Evolutionary conservation across 2,113 vertebrate genomes (phyloP).

Genomic region (Manacus vitellinus): DNA sequence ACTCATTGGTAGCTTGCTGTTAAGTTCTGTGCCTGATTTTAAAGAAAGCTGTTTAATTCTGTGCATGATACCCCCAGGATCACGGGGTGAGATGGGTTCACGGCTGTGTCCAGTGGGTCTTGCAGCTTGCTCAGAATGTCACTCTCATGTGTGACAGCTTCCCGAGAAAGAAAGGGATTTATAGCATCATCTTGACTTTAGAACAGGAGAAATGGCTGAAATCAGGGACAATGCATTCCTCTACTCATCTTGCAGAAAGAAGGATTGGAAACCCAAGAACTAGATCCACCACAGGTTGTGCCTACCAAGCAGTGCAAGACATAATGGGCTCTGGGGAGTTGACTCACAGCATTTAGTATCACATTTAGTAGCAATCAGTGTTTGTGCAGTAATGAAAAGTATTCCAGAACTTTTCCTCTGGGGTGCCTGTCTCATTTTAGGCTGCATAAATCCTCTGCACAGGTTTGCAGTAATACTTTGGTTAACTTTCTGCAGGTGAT

Average conservation of each 20-base stretch:
- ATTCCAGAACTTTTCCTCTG: neutral
- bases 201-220: neutral
- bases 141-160: neutral
- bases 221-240: too few relatives aligned
- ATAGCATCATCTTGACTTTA: neutral
- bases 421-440: neutral
- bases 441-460: neutral
- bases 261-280: neutral
- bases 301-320: neutral
- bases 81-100: neutral
- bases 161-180: neutral
- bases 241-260: accelerated
- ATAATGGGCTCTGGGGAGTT: neutral
- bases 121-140: neutral
- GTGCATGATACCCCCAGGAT: neutral
- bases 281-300: neutral
- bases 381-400: neutral
- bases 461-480: neutral
- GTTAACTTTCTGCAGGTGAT: neutral
- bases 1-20: neutral
- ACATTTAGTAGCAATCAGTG: neutral
- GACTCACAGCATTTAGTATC: neutral
- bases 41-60: neutral
- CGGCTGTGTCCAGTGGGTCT: neutral
- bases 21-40: neutral